Percentiles rank a stretch among this genome's conserved stretches.
These are phyloP conservation scores for Myiagra hebetior DNA, from an alignment of 2,113 vertebrate species.

Conservation along the genomic window DNA sequence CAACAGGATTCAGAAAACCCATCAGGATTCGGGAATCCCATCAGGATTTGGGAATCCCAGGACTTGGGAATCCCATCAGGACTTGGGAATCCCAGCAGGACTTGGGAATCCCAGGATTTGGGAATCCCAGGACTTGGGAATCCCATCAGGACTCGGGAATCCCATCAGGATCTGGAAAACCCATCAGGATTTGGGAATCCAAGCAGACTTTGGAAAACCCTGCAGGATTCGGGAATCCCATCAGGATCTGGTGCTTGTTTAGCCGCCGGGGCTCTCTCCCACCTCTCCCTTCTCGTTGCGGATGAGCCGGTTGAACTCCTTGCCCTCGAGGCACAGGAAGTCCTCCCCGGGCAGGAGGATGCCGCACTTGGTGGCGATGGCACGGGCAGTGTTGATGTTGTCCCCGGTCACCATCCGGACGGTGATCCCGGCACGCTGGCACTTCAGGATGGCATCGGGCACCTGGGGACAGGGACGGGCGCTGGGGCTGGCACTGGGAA, in stretches of 20 bases:
- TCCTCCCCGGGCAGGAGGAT: slow-evolving; percentile 89
- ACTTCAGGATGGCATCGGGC: slow-evolving; percentile 89
- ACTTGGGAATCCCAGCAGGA: rapidly evolving
- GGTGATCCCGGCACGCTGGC: slow-evolving; percentile 91
- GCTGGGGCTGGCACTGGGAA: rapidly evolving
- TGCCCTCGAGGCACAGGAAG: slow-evolving; percentile 93
- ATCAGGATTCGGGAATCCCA: too few relatives aligned
- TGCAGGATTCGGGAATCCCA: rapidly evolving
- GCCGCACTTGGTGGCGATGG: slow-evolving; percentile 95
- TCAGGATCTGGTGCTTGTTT: not conserved
- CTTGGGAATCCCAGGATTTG: rapidly evolving
- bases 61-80: rapidly evolving
- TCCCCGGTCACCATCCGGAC: slow-evolving; percentile 98
- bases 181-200: rapidly evolving
- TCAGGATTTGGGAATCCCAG: rapidly evolving
- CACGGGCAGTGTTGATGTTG: slow-evolving; percentile 95
- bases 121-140: not conserved
- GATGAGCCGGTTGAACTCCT: slow-evolving; percentile 95
- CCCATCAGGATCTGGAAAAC: rapidly evolving
- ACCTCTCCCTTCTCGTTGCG: slow-evolving; percentile 97
- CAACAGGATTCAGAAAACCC: not conserved
- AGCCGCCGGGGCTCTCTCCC: not conserved
- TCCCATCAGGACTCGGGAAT: rapidly evolving
- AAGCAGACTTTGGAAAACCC: too few relatives aligned
- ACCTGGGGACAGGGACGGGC: slow-evolving; percentile 70